Evolutionary conservation across 2,797 vertebrate genomes (phyloP), one percentile per base, ranked within the genome.

Genomic region (Hapalemur alaotrensis): DNA sequence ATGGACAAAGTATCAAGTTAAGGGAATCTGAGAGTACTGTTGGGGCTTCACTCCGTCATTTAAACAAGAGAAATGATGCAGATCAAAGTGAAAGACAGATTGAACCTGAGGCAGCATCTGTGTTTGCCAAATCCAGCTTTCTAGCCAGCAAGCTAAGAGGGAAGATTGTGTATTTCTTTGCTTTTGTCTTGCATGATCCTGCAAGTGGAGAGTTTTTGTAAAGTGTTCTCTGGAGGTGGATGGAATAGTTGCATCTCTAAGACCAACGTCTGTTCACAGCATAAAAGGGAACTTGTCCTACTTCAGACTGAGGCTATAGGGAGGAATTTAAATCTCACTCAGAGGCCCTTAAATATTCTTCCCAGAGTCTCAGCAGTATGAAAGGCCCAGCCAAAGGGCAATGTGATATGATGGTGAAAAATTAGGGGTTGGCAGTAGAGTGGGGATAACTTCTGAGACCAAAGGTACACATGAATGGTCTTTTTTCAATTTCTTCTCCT

Each of bases 391-490:
- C 7, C 0, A 87, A 76, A 65, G 4, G 2, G 14, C 12, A 18
- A n/a, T 76, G 41, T 46, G 6, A 67, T 35, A 1, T 4, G 7
- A 48, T 25, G 78, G 9, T 48, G 63, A 63, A 83, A 78, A 20
- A 5, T 20, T 70, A 4, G 8, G 5, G 5, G 1, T 70, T 28
- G 9, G 17, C 4, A 8, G 3, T 9, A 17, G 11, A 69, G 5
- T 63, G 2, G 20, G 20, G 28, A 46, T 46, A 90, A 82, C 13
- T 63, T 88, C 23, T 38, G 69, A 93, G 70, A 69, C 8, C 12
- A 0, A 35, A 22, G 0, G 5, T 67, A 46, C 89, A 48, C 8
- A 17, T 0, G 4, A 30, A 25, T 1, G 4, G 6, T 15, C 7
- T 67, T 52, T 85, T 84, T 18, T 22, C 17, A 18, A 5, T 43